Percentiles rank a stretch among this genome's conserved stretches.
phyloP scores from a whole-genome alignment of 2,113 vertebrate species.

The Nothocercus julius region DNA sequence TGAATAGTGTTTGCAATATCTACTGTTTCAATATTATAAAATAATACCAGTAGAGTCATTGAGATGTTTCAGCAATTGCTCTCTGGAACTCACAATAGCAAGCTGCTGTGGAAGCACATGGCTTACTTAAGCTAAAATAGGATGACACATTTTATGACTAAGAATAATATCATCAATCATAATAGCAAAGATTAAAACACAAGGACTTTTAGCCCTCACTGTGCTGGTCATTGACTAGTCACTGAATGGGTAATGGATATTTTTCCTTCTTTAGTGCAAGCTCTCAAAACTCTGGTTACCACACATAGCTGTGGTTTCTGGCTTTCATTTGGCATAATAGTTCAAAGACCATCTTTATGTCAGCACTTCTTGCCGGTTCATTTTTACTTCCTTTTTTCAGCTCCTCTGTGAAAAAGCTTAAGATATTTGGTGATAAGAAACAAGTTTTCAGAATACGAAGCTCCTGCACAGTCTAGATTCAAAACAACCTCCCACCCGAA shows the following conservation, averaged over 20 bases:
- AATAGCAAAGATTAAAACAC: background rate
- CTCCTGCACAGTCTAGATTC: background rate
- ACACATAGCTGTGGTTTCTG: background rate
- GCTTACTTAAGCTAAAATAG: background rate
- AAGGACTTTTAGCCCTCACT: background rate
- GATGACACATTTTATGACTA: background rate
- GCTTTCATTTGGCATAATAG: background rate
- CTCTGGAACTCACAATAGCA: background rate
- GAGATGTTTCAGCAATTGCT: background rate
- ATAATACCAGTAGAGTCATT: background rate
- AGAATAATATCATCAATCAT: background rate
- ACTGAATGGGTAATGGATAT: background rate
- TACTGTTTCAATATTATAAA: background rate
- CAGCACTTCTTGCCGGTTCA: background rate
- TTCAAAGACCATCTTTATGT: background rate
- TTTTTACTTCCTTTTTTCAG: background rate
- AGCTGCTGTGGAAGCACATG: background rate
- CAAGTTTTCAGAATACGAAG: background rate
- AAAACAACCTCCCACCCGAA: conserved; percentile 12
- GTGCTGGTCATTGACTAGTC: background rate
- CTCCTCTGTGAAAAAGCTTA: background rate
- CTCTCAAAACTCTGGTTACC: background rate
- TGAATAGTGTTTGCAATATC: background rate
- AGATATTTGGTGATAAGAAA: background rate
- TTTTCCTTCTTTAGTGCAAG: background rate